These are phyloP conservation scores for Enteromius thamalakanensis DNA, from an alignment of 2,797 vertebrate species.

Conservation along the genomic window DNA sequence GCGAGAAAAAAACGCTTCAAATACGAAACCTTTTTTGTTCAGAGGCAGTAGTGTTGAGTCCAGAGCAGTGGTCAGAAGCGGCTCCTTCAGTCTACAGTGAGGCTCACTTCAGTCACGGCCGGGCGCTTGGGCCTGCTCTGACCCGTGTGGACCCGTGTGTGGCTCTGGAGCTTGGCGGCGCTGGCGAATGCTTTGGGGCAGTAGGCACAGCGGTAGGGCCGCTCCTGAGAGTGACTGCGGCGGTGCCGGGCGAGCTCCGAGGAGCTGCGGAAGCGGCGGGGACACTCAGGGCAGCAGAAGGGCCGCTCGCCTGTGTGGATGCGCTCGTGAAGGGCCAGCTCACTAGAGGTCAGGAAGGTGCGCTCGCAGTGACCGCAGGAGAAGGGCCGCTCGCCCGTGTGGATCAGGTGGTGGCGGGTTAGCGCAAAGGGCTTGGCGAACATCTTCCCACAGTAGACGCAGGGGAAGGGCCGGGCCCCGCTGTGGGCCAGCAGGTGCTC, in stretches of 20 bases:
- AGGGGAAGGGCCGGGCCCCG: constrained; percentile 82
- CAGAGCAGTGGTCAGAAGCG: neutral
- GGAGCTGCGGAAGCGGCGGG: constrained; percentile 77
- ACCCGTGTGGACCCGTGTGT: constrained; percentile 69
- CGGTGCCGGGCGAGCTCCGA: constrained; percentile 78
- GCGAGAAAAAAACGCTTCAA: too few relatives aligned
- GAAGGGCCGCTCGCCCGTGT: constrained; percentile 86
- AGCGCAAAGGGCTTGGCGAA: constrained; percentile 87
- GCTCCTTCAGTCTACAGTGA: neutral
- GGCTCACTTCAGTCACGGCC: neutral
- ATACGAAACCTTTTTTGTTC: too few relatives aligned
- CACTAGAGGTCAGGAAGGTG: constrained; percentile 83
- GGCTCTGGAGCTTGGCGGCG: constrained; percentile 69
- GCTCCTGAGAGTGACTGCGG: constrained; percentile 67
- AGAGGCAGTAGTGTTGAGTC: neutral
- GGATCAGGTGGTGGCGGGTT: constrained; percentile 85
- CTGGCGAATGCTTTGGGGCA: constrained; percentile 71
- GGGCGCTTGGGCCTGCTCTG: constrained; percentile 37
- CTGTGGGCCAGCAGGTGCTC: constrained; percentile 82
- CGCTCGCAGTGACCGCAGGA: constrained; percentile 84
- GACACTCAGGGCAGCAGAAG: constrained; percentile 72
- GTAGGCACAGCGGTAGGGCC: constrained; percentile 63
- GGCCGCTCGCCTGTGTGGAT: constrained; percentile 81
- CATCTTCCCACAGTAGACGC: constrained; percentile 82
- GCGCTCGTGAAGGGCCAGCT: constrained; percentile 82